Evolutionary conservation across 2,888 invertebrate genomes (phyloP).

Genomic region (Cerceris ruficornis): DNA sequence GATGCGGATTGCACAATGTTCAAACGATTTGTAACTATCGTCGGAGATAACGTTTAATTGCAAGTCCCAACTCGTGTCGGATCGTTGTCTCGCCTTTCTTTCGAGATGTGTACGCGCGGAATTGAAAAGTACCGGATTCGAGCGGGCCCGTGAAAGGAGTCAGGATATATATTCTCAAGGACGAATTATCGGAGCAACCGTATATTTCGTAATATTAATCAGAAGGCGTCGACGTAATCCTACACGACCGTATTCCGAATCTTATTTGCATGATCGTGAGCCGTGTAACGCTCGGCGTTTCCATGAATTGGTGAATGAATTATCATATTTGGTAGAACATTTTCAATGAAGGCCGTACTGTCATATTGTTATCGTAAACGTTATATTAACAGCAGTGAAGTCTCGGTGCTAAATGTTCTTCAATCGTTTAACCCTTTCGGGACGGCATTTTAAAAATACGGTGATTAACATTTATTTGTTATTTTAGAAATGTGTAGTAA

Average conservation of each 20-base stretch:
- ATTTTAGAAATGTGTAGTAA: too few species aligned
- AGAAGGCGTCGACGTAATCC: constrained; percentile 26
- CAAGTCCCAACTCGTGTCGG: constrained; percentile 20
- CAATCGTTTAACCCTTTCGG: too few species aligned
- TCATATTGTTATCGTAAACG: too few species aligned
- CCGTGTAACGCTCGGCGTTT: constrained; percentile 12
- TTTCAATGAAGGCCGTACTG: not conserved
- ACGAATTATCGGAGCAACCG: constrained; percentile 32
- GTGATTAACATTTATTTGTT: too few species aligned
- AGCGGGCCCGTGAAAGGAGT: constrained; percentile 59
- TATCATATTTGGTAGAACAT: too few species aligned
- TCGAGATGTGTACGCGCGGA: constrained; percentile 21
- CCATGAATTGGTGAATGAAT: not conserved
- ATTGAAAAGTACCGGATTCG: constrained; percentile 50
- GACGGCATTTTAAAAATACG: too few species aligned
- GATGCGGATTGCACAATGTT: not conserved
- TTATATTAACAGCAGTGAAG: too few species aligned
- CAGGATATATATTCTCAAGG: constrained; percentile 56
- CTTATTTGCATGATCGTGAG: not conserved
- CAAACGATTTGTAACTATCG: not conserved
- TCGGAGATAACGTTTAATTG: constrained; percentile 13
- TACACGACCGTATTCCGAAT: constrained; percentile 2
- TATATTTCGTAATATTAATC: constrained; percentile 15
- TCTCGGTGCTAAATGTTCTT: too few species aligned
- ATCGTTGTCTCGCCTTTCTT: constrained; percentile 2